Percentiles rank a stretch among this genome's conserved stretches.
These are phyloP conservation scores for Mormyrops boulengeri DNA, from an alignment of 2,797 vertebrate genomes.

Conservation along the genomic window DNA sequence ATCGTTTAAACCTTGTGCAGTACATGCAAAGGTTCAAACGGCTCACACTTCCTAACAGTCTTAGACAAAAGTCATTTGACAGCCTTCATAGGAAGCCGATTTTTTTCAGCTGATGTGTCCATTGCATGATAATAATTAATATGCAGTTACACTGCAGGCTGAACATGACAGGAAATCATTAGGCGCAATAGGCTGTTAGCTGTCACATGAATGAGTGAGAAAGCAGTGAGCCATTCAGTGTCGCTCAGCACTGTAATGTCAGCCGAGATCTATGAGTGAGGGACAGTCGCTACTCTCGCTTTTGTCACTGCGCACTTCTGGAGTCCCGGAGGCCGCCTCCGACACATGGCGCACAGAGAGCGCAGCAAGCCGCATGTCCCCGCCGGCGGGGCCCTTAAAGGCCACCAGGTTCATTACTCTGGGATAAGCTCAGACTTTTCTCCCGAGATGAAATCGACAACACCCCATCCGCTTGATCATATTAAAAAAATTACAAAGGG, in stretches of 20 bases:
- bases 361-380: no score
- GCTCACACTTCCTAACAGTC: neutral
- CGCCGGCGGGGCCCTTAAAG: neutral
- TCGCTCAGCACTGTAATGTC: constrained; percentile 54
- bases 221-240: constrained; percentile 61
- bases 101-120: constrained; percentile 59
- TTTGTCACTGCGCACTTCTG: constrained; percentile 20
- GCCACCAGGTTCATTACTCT: neutral
- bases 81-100: constrained; percentile 48
- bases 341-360: constrained; percentile 19
- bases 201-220: constrained; percentile 73
- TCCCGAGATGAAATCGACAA: neutral
- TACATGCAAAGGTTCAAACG: neutral
- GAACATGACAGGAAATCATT: constrained; percentile 77
- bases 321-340: constrained; percentile 41
- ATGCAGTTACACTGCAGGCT: constrained; percentile 32
- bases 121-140: constrained; percentile 62
- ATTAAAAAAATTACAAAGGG: neutral
- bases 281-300: constrained; percentile 39
- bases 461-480: neutral
- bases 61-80: constrained; percentile 33
- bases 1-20: neutral
- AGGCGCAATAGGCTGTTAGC: constrained; percentile 66
- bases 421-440: neutral
- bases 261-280: constrained; percentile 57